Evolutionary conservation across 2,888 invertebrate genomes (phyloP).

Genomic region (Oscheius onirici): DNA sequence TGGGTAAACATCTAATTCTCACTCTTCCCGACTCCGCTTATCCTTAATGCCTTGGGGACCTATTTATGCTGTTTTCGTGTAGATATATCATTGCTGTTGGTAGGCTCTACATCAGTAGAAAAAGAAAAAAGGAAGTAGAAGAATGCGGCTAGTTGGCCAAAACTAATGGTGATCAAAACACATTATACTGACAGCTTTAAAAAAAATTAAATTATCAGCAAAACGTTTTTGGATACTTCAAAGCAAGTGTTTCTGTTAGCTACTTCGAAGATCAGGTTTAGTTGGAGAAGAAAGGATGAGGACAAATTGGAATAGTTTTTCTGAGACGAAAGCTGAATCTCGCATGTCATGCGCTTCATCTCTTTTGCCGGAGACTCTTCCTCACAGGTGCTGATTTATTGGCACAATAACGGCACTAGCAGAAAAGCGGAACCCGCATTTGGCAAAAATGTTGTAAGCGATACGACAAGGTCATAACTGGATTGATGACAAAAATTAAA

Average conservation of each 20-base stretch:
- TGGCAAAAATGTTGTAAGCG: neutral
- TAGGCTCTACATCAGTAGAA: slow-evolving; percentile 3
- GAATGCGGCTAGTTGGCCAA: too few species aligned
- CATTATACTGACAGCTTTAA: too few species aligned
- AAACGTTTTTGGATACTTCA: neutral
- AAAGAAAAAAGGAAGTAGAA: neutral
- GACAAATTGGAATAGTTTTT: neutral
- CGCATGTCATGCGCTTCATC: slow-evolving; percentile 17
- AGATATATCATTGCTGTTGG: slow-evolving; percentile 19
- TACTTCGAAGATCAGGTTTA: neutral
- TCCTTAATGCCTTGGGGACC: slow-evolving; percentile 28
- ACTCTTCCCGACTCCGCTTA: slow-evolving; percentile 19
- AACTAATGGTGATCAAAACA: too few species aligned
- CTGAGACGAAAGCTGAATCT: neutral
- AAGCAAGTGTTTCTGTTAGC: neutral
- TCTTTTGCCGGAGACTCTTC: neutral
- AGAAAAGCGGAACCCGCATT: neutral
- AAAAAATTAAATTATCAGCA: neutral
- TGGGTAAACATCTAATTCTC: slow-evolving; percentile 29
- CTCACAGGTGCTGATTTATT: slow-evolving; percentile 1
- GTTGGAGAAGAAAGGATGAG: neutral
- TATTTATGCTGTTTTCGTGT: slow-evolving; percentile 30
- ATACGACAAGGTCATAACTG: neutral
- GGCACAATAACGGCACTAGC: neutral
- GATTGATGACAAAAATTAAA: slow-evolving; percentile 21